Conservation (phyloP, 2,113 vertebrate genomes). For the Periophthalmus modestus region DNA sequence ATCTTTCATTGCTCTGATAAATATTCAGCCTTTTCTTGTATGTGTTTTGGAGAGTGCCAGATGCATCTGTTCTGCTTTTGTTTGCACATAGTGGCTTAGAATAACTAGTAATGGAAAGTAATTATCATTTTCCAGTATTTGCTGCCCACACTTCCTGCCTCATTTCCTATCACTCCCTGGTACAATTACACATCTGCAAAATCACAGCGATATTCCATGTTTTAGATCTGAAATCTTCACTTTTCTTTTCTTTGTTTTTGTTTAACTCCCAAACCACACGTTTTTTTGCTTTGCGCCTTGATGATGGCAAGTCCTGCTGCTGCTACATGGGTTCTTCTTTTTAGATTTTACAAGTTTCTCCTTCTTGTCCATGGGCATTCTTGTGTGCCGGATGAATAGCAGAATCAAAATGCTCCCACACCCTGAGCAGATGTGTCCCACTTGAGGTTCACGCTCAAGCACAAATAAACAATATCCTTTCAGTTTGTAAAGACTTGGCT, state of each 20-base stretch:
- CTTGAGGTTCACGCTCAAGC: not conserved
- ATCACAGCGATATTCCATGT: slow-evolving; percentile 16
- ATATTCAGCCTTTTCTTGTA: slow-evolving; percentile 11
- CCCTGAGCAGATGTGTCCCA: not conserved
- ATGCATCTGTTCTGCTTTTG: slow-evolving; percentile 25
- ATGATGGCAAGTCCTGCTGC: not conserved
- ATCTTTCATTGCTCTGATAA: slow-evolving; percentile 1
- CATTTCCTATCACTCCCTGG: slow-evolving; percentile 65
- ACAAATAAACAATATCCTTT: slow-evolving; percentile 3
- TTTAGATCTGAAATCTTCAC: slow-evolving; percentile 20
- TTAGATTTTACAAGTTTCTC: not conserved
- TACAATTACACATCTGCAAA: slow-evolving; percentile 40
- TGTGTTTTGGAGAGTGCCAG: slow-evolving; percentile 5
- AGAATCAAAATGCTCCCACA: not conserved
- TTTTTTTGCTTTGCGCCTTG: not conserved
- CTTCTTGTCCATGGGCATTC: not conserved
- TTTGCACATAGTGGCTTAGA: slow-evolving; percentile 27
- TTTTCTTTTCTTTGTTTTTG: not conserved
- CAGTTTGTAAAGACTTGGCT: slow-evolving; percentile 1
- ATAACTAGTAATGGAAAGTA: slow-evolving; percentile 28
- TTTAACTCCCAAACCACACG: not conserved
- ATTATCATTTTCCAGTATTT: slow-evolving; percentile 46
- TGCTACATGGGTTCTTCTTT: not conserved
- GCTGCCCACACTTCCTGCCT: slow-evolving; percentile 44
- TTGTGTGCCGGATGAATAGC: not conserved